These are phyloP conservation scores for Nineta flava DNA, from an alignment of 2,888 invertebrate species.

Conservation along the genomic window DNA sequence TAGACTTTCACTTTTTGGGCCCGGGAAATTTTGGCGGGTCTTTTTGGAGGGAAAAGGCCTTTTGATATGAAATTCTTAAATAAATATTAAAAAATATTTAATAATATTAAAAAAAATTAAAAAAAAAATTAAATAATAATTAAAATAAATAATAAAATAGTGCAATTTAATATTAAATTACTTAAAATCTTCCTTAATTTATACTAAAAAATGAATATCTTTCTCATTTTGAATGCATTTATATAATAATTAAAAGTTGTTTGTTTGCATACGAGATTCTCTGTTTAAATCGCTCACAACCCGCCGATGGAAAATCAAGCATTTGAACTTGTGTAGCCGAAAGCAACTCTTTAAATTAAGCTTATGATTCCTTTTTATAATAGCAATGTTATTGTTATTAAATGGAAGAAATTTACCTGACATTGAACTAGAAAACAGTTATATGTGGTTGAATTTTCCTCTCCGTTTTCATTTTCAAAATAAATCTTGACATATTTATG, in stretches of 20 bases:
- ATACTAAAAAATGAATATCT: background rate
- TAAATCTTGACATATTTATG: too few species aligned
- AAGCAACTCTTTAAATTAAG: background rate
- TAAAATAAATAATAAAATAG: slow-evolving; percentile 2
- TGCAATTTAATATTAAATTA: background rate
- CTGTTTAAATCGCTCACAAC: background rate
- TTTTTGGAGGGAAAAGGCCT: too few species aligned
- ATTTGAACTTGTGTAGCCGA: background rate
- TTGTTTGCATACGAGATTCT: background rate
- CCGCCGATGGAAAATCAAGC: background rate
- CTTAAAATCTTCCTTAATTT: background rate
- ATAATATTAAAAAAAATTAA: slow-evolving; percentile 4
- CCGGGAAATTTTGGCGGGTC: too few species aligned
- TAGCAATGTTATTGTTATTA: background rate
- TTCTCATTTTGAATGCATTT: background rate
- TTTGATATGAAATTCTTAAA: too few species aligned
- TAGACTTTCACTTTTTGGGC: too few species aligned
- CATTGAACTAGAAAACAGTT: too few species aligned
- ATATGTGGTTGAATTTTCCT: too few species aligned
- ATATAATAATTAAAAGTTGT: background rate
- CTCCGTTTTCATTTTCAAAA: too few species aligned
- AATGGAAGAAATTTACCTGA: background rate
- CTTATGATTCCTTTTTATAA: background rate
- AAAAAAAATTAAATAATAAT: slow-evolving; percentile 4
- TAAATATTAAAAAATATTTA: slow-evolving; percentile 4